These are phyloP conservation scores for Anseranas semipalmata DNA, from an alignment of 2,113 vertebrate species.

Conservation along the genomic window DNA sequence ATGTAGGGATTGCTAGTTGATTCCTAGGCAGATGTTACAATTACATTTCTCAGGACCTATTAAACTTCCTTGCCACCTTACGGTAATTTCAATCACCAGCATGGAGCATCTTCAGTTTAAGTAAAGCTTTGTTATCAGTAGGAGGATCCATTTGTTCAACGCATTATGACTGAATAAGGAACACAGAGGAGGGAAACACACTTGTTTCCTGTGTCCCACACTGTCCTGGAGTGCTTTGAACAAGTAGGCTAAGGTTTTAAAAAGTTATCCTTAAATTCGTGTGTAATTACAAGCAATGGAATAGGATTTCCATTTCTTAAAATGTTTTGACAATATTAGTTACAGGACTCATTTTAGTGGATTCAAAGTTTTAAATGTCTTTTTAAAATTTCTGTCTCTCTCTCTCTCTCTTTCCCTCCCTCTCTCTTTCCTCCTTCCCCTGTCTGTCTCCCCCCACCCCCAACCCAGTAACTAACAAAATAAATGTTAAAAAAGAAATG, in stretches of 20 bases:
- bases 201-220: background rate
- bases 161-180: background rate
- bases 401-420: fast-evolving
- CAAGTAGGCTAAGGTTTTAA: background rate
- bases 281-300: background rate
- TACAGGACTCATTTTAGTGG: background rate
- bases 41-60: background rate
- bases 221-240: background rate
- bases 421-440: too few species aligned
- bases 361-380: background rate
- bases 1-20: background rate
- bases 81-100: background rate
- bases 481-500: slow-evolving; percentile 43
- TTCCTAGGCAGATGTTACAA: background rate
- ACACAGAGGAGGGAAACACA: background rate
- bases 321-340: background rate
- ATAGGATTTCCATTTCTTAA: background rate
- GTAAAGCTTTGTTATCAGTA: background rate
- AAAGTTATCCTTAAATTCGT: background rate
- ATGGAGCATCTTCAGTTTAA: background rate
- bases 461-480: background rate
- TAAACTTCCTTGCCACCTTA: background rate
- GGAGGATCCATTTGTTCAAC: slow-evolving; percentile 1
- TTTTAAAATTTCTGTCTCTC: background rate
- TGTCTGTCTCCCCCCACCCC: background rate